These are phyloP conservation scores for Molorchus minor DNA, from an alignment of 2,888 invertebrate species.

Conservation along the genomic window DNA sequence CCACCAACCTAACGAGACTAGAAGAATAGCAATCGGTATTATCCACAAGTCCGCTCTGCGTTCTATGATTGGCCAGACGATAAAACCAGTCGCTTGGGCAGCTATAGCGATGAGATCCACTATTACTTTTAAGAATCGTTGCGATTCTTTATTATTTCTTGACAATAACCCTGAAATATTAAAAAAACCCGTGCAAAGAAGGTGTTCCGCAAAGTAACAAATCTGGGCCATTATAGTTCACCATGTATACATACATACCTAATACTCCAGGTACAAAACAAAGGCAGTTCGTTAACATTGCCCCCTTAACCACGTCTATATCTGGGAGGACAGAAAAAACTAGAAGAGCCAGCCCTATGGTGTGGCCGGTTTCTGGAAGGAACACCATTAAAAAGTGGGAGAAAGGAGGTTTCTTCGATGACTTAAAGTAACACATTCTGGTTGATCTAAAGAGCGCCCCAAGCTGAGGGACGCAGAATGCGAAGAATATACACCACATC, in stretches of 20 bases:
- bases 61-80: constrained; percentile 90
- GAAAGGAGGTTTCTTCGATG: constrained; percentile 78
- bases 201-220: background rate
- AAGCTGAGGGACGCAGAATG: constrained; percentile 88
- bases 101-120: constrained; percentile 87
- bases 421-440: constrained; percentile 91
- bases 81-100: constrained; percentile 89
- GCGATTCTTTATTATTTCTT: constrained; percentile 82
- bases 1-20: constrained; percentile 95
- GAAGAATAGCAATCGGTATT: constrained; percentile 83
- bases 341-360: constrained; percentile 85
- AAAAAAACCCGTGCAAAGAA: background rate
- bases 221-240: background rate
- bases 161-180: constrained; percentile 74
- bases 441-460: constrained; percentile 85
- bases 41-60: constrained; percentile 81
- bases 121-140: constrained; percentile 78
- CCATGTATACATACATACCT: constrained; percentile 59
- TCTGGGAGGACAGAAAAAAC: constrained; percentile 91
- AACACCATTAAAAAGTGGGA: constrained; percentile 75
- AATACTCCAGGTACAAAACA: constrained; percentile 87
- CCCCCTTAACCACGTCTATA: constrained; percentile 92
- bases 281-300: constrained; percentile 95
- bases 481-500: constrained; percentile 92
- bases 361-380: constrained; percentile 87